Percentiles rank a stretch among this genome's conserved stretches.
Evolutionary conservation across 2,888 invertebrate genomes (phyloP).

Genomic region (Euplexia lucipara): DNA sequence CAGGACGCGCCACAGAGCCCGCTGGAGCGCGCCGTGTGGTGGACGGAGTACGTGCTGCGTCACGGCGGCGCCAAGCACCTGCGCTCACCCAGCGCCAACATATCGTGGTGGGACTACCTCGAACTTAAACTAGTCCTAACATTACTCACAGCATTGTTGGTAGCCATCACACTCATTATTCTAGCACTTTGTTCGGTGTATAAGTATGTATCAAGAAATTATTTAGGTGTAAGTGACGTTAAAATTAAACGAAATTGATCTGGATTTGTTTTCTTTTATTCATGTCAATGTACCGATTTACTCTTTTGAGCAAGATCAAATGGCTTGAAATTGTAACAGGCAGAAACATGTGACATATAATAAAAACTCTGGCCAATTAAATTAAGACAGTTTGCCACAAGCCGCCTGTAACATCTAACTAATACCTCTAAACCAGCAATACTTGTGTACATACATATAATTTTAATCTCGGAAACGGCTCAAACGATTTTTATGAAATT

Average conservation of each 20-base stretch:
- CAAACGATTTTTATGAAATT: no score
- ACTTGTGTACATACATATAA: no score
- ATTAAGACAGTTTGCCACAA: no score
- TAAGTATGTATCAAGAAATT: slow-evolving; percentile 5
- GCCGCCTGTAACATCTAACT: no score
- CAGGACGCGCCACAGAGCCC: slow-evolving; percentile 57
- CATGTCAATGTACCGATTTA: no score
- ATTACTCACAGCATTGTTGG: slow-evolving; percentile 14
- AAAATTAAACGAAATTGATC: slow-evolving; percentile 35
- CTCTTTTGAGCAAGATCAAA: no score
- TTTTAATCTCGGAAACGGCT: no score
- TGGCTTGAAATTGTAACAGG: no score
- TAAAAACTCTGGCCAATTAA: no score
- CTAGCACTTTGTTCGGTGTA: slow-evolving; percentile 3
- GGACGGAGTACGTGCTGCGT: slow-evolving; percentile 75
- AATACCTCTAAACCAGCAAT: no score
- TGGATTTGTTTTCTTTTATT: no score
- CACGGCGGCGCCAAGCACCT: slow-evolving; percentile 81
- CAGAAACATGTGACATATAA: no score
- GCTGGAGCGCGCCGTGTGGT: slow-evolving; percentile 81
- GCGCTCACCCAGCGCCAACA: slow-evolving; percentile 74
- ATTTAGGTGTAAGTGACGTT: neutral
- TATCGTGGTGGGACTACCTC: slow-evolving; percentile 65
- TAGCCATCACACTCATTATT: neutral
- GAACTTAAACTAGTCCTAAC: slow-evolving; percentile 65